Evolutionary conservation across 2,888 invertebrate genomes (phyloP), one percentile per base, ranked within the genome.

Genomic region (Parnassius smintheus): DNA sequence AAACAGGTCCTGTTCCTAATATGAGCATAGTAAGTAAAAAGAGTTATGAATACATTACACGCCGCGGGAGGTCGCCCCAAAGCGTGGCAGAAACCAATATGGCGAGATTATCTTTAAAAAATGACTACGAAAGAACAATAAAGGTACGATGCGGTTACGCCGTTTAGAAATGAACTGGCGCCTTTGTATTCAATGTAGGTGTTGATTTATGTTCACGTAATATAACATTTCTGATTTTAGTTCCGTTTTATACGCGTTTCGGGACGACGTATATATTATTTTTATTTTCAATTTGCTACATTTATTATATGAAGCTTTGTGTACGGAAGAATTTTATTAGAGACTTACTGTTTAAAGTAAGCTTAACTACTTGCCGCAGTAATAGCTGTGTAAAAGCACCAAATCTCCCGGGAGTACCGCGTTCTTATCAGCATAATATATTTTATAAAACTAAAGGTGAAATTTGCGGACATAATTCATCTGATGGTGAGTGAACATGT

Each of bases 41-140:
- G 44, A 58, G 12, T 58, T 59, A 46, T 53, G 41, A 4, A 1
- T 41, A 48, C 10, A 1, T 41, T n/a, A 9, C 13, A 12, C 61
- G 9, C 61, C n/a, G 13, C 61, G 50, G 56, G 56, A 44, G 61
- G 56, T 56, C 49, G 50, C 44, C 41, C 42, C 44, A 11, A 25
- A 10, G 50, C 50, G 49, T 49, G 50, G 49, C 56, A 51, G 50
- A 51, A 56, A 22, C 56, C 56, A 61, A 61, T 60, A 42, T 60
- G 60, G 54, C 49, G 65, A 66, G 76, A 76, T 79, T 78, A 78
- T 78, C 78, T 78, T 71, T 66, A 74, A 76, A 76, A 72, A 70
- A 72, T 66, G 67, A 71, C 75, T 62, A 63, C 61, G 62, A 68
- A 72, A 76, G 77, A 78, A 81, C 81, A 81, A 81, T 78, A 73